A percentile compares a stretch with the other conserved stretches of the same genome.
phyloP scores from a whole-genome alignment of 2,797 vertebrate genomes.

The Pangasius djambal region DNA sequence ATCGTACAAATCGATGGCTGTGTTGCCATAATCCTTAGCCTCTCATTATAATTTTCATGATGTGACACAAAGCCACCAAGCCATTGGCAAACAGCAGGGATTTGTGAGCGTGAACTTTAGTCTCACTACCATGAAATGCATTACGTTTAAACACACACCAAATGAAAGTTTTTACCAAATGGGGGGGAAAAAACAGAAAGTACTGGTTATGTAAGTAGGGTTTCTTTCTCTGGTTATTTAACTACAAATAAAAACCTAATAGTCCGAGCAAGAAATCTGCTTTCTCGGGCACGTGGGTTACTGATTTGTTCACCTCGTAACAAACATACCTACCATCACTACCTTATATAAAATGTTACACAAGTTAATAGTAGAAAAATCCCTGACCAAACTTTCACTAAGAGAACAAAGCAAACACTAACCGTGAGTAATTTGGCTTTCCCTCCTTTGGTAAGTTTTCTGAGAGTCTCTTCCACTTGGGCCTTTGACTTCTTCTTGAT shows the following conservation, averaged over 20 bases:
- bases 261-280: background rate
- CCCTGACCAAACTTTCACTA: background rate
- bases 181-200: background rate
- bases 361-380: background rate
- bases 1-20: background rate
- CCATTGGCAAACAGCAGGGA: background rate
- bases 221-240: background rate
- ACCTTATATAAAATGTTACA: background rate
- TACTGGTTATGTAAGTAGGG: background rate
- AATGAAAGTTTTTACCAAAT: background rate
- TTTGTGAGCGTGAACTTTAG: background rate
- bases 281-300: background rate
- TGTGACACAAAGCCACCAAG: background rate
- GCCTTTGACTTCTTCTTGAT: constrained; percentile 77
- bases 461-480: constrained; percentile 77
- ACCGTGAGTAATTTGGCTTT: constrained; percentile 89
- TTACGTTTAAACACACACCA: background rate
- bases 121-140: background rate
- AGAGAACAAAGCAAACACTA: constrained; percentile 48
- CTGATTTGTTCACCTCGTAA: background rate
- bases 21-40: background rate
- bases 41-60: background rate
- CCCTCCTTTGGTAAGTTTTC: constrained; percentile 85
- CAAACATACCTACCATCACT: background rate
- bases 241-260: background rate